phyloP scores from a whole-genome alignment of 2,888 invertebrate genomes.

The Zygogramma bicolorata region DNA sequence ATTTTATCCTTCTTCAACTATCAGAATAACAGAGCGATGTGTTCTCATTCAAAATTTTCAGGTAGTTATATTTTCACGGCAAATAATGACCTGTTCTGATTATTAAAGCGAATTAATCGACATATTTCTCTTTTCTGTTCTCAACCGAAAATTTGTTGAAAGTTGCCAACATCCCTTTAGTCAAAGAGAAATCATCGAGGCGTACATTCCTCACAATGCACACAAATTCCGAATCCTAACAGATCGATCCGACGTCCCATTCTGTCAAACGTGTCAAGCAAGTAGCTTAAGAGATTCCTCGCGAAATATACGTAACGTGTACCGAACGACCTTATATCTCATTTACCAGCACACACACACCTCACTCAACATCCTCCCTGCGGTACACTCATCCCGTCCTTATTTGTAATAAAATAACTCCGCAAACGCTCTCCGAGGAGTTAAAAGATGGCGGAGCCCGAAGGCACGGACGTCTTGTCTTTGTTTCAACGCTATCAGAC shows the following conservation, averaged over 20 bases:
- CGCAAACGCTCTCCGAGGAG: slow-evolving; percentile 66
- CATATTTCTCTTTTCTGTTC: too few species aligned
- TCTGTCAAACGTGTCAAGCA: slow-evolving; percentile 41
- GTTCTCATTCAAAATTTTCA: too few species aligned
- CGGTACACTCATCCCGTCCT: slow-evolving; percentile 67
- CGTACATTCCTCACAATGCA: too few species aligned
- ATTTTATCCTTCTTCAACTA: too few species aligned
- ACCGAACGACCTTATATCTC: slow-evolving; percentile 62
- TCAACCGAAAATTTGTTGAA: too few species aligned
- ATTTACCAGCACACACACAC: slow-evolving; percentile 64
- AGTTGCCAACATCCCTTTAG: too few species aligned
- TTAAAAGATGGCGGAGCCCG: slow-evolving; percentile 63
- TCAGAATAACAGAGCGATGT: too few species aligned
- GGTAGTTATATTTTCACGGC: too few species aligned
- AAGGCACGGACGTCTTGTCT: slow-evolving; percentile 53
- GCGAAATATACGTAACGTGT: slow-evolving; percentile 51
- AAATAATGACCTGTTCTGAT: too few species aligned
- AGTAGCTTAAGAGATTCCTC: slow-evolving; percentile 50
- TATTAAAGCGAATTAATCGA: too few species aligned
- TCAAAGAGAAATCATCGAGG: too few species aligned
- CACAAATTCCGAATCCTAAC: too few species aligned
- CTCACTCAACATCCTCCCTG: slow-evolving; percentile 63
- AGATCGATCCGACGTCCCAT: background rate
- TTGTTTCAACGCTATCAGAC: slow-evolving; percentile 34
- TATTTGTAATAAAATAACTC: slow-evolving; percentile 69